Conservation (phyloP, 2,888 invertebrate species). For the Spialia ferax region DNA sequence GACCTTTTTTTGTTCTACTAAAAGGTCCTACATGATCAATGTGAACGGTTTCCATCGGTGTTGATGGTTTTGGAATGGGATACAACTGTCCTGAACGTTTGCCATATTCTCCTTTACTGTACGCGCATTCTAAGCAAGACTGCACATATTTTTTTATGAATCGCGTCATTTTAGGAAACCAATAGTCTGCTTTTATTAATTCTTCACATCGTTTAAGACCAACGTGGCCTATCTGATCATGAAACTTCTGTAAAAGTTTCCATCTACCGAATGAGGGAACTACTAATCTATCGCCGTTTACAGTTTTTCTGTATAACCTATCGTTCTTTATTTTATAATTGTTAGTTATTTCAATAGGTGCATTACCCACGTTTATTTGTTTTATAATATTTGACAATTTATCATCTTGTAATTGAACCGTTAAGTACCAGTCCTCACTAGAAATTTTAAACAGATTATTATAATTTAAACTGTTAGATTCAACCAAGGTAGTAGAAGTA, state of each 20-base stretch:
- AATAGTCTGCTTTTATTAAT: constrained; percentile 50
- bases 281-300: constrained; percentile 48
- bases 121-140: constrained; percentile 51
- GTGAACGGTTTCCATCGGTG: constrained; percentile 44
- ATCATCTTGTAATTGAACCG: constrained; percentile 47
- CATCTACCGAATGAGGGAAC: constrained; percentile 52
- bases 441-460: no score
- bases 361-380: background rate
- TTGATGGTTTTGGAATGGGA: constrained; percentile 46
- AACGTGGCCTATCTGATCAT: constrained; percentile 55
- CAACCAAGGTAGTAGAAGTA: no score
- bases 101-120: constrained; percentile 50
- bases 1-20: constrained; percentile 39
- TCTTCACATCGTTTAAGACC: constrained; percentile 47
- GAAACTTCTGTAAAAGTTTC: constrained; percentile 53
- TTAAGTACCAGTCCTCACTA: constrained; percentile 52
- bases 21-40: constrained; percentile 47
- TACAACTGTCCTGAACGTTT: constrained; percentile 42
- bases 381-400: constrained; percentile 43
- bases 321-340: constrained; percentile 43
- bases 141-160: constrained; percentile 50
- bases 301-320: constrained; percentile 46
- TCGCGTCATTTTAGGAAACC: constrained; percentile 53
- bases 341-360: constrained; percentile 41
- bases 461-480: no score